Evolutionary conservation across 2,888 invertebrate genomes (phyloP).

Genomic region (Chorisops tibialis): DNA sequence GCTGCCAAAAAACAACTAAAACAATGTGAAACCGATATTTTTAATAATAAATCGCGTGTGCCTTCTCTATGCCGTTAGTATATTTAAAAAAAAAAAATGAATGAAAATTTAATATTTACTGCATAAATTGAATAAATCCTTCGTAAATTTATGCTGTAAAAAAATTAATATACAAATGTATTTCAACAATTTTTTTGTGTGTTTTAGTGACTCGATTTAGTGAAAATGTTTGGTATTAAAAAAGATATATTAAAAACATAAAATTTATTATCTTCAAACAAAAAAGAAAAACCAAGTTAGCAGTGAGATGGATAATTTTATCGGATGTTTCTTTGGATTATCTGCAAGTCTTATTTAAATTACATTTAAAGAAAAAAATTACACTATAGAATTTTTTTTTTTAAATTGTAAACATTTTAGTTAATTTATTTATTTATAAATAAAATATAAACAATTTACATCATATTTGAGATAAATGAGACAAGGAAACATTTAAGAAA

Average conservation of each 20-base stretch:
- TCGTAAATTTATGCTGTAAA: background rate
- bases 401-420: background rate
- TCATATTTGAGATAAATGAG: background rate
- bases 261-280: background rate
- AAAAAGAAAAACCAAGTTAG: background rate
- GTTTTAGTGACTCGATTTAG: background rate
- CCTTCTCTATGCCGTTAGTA: conserved; percentile 53
- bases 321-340: background rate
- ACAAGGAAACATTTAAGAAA: conserved; percentile 25
- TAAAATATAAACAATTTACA: background rate
- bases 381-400: background rate
- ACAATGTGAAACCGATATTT: conserved; percentile 29
- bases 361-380: background rate
- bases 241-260: background rate
- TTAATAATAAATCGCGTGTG: conserved; percentile 49
- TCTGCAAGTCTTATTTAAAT: background rate
- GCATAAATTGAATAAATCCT: conserved; percentile 27
- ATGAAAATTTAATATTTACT: conserved; percentile 5
- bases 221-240: background rate
- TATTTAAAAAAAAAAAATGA: conserved; percentile 28
- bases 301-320: background rate
- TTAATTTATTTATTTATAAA: background rate
- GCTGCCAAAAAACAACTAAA: conserved; percentile 12
- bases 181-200: conserved; percentile 1
- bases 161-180: conserved; percentile 2